A percentile compares a stretch with the other conserved stretches of the same genome.
These are phyloP conservation scores for Autographa gamma DNA, from an alignment of 2,888 invertebrate species.

Conservation along the genomic window DNA sequence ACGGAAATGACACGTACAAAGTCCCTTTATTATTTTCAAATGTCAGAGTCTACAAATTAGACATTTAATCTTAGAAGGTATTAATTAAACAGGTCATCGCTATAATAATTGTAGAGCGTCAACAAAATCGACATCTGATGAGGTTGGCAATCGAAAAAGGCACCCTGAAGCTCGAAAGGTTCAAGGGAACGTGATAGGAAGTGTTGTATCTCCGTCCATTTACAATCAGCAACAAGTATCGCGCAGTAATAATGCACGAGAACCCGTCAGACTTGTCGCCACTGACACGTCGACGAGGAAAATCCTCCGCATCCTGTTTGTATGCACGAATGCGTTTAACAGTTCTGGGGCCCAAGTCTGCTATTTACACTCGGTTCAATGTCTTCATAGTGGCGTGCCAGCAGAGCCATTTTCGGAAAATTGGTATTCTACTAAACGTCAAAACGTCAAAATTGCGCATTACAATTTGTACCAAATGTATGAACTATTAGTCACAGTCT, in stretches of 20 bases:
- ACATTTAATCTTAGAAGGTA: not conserved
- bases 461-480: too few relatives aligned
- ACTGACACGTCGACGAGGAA: conserved; percentile 74
- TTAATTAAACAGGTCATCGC: not conserved
- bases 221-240: conserved; percentile 57
- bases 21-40: not conserved
- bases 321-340: conserved; percentile 69
- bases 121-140: not conserved
- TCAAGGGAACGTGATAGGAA: conserved; percentile 40
- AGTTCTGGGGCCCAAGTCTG: too few relatives aligned
- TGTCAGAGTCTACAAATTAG: not conserved
- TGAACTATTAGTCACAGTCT: too few relatives aligned
- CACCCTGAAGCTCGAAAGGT: conserved; percentile 12
- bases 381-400: too few relatives aligned
- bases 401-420: too few relatives aligned
- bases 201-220: conserved; percentile 52
- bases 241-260: conserved; percentile 65
- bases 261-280: conserved; percentile 64
- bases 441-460: too few relatives aligned
- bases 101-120: not conserved
- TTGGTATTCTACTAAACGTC: too few relatives aligned
- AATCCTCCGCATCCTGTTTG: conserved; percentile 81
- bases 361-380: too few relatives aligned
- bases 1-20: not conserved
- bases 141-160: not conserved